Base-by-base conservation (phyloP, 2,888 invertebrate genomes). In the Malacosoma neustria region DNA sequence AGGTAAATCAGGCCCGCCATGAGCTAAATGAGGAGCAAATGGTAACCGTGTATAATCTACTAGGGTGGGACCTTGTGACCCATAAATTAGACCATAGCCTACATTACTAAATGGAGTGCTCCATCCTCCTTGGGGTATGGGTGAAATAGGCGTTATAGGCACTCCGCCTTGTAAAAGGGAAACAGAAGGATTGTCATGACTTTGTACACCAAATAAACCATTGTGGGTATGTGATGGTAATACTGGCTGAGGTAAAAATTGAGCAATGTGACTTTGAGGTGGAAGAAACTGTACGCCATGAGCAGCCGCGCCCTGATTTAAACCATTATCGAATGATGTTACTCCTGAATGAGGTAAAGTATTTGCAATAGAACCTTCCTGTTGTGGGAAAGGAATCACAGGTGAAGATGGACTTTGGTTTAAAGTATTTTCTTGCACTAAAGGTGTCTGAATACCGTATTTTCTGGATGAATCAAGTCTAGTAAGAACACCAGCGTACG, bases 391-490 rank as follows among this genome's bases (percentile, higher is more conserved):
- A 5, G 9, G 9, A 2, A 1, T 9, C 2, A 5, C 22, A 5
- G 5, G 22, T 7, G 22, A 5, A 22, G 2, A 9, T 22, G 9
- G 6, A 7, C 22, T 9, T 22, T 22, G 22, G 9, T 9, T 22
- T 7, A 2, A 9, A 9, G 22, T 9, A 22, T 22, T 9, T 2
- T 5, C 7, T 7, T 22, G 22, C 5, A 9, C 22, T 22, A 9
- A 22, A 22, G 22, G 22, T 22, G 22, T 14, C 11, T 39, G 29
- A 7, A 37, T 37, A 13, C 51, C 53, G 37, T 58, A 49, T 12
- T 54, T 52, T 3, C 49, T 52, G 39, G 60, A 53, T 2, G 33
- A 61, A 48, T 34, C 51, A 48, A 4, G 48, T 1, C 52, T 30
- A 57, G 6, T 9, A 7, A 9, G 3, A 35, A 35, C 32, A n/a